Evolutionary conservation across 2,888 invertebrate genomes (phyloP).

Genomic region (Chironomus tentans): DNA sequence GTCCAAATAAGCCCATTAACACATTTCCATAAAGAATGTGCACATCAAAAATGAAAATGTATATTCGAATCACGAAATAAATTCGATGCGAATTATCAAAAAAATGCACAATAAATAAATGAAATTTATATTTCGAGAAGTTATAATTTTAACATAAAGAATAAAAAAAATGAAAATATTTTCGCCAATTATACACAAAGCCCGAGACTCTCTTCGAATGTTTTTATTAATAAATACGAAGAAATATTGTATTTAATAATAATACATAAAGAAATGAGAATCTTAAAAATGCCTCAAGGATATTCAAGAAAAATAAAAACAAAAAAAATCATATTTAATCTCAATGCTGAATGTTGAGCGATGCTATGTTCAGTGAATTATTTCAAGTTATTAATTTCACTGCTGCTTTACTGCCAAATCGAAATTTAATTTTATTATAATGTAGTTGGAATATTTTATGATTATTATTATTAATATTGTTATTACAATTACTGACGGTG

Average conservation of each 20-base stretch:
- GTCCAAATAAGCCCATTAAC: too few species aligned
- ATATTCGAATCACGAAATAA: not conserved
- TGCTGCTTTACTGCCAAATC: not conserved
- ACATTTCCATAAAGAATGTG: too few species aligned
- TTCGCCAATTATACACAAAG: not conserved
- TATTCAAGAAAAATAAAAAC: not conserved
- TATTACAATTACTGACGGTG: too few species aligned
- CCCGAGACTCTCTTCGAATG: not conserved
- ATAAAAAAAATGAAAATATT: not conserved
- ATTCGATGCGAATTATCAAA: conserved; percentile 3
- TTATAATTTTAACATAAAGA: conserved; percentile 7
- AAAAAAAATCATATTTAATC: not conserved
- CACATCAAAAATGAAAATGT: not conserved
- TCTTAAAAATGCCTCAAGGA: not conserved
- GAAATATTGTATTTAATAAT: not conserved
- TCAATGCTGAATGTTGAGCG: not conserved
- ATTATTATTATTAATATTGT: too few species aligned
- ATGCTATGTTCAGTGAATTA: not conserved
- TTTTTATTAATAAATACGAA: not conserved
- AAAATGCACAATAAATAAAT: conserved; percentile 20
- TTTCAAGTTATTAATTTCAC: not conserved
- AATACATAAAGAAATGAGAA: not conserved
- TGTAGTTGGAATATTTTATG: too few species aligned
- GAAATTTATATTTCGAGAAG: conserved; percentile 12
- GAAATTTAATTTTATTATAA: not conserved